These are phyloP conservation scores for Drosophila buzzatii DNA, from an alignment of 2,888 invertebrate species.

Conservation along the genomic window DNA sequence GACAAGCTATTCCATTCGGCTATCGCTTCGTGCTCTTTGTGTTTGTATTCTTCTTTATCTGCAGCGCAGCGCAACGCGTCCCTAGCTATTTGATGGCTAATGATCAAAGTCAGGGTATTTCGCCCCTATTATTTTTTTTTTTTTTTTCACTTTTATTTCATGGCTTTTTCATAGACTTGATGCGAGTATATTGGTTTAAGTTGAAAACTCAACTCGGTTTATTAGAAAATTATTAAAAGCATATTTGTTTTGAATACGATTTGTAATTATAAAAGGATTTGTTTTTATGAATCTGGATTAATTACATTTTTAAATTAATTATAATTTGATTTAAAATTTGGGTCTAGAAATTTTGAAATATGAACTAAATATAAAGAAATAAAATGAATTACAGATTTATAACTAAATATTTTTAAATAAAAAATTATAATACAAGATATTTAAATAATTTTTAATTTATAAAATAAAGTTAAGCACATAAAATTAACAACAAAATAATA, in stretches of 20 bases:
- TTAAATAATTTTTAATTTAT: too few species aligned
- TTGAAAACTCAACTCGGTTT: background rate
- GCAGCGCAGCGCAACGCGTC: conserved; percentile 32
- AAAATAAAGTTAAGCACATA: too few species aligned
- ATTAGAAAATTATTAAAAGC: background rate
- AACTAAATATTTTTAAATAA: too few species aligned
- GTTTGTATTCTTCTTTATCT: conserved; percentile 47
- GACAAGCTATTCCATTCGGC: conserved; percentile 18
- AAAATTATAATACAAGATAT: too few species aligned
- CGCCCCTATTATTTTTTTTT: conserved; percentile 10
- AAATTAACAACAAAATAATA: too few species aligned
- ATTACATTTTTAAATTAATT: too few species aligned
- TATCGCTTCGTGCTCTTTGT: conserved; percentile 27
- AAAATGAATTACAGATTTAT: too few species aligned
- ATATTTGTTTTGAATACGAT: background rate
- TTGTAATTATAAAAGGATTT: background rate
- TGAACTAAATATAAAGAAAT: too few species aligned
- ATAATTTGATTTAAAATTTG: too few species aligned
- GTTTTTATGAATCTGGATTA: too few species aligned
- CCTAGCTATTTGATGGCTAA: conserved; percentile 67
- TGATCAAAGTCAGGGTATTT: conserved; percentile 66
- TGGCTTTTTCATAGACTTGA: too few species aligned
- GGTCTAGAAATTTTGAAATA: too few species aligned
- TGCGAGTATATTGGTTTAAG: background rate
- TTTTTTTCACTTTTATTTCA: background rate